Evolutionary conservation across 2,888 invertebrate species (phyloP).

Genomic region (Autographa gamma): DNA sequence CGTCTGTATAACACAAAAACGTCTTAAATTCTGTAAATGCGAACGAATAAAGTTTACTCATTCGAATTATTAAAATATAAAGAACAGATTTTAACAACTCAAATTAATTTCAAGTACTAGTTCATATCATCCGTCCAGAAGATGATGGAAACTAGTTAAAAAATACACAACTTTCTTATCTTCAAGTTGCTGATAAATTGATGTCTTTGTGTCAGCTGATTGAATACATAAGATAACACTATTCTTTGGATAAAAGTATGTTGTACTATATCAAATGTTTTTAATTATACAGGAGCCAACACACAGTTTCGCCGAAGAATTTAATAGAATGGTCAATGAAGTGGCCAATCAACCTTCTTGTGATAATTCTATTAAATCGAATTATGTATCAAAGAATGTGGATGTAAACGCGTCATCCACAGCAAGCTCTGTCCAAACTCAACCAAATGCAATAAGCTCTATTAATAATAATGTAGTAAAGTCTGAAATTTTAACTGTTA

Average conservation of each 20-base stretch:
- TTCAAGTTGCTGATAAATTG: no score
- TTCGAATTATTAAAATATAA: no score
- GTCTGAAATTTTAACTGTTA: conserved; percentile 83
- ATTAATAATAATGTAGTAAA: conserved; percentile 84
- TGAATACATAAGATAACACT: no score
- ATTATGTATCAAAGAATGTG: conserved; percentile 72
- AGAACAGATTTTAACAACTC: no score
- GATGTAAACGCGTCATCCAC: conserved; percentile 72
- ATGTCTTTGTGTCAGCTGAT: no score
- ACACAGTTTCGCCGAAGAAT: conserved; percentile 83
- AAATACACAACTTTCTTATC: no score
- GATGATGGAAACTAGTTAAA: no score
- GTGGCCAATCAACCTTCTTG: conserved; percentile 79
- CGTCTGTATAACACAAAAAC: background rate
- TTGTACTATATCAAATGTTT: conserved; percentile 5
- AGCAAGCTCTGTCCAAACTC: conserved; percentile 74
- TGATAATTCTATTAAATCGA: conserved; percentile 74
- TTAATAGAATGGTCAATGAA: conserved; percentile 84
- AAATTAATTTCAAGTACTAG: no score
- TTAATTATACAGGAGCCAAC: conserved; percentile 70
- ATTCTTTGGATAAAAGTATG: no score
- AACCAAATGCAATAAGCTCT: conserved; percentile 80
- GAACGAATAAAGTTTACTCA: no score
- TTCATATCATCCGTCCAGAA: no score
- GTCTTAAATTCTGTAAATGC: no score